Base-by-base conservation (phyloP, 1,140 invertebrate species). In the Acromyrmex echinatior region DNA sequence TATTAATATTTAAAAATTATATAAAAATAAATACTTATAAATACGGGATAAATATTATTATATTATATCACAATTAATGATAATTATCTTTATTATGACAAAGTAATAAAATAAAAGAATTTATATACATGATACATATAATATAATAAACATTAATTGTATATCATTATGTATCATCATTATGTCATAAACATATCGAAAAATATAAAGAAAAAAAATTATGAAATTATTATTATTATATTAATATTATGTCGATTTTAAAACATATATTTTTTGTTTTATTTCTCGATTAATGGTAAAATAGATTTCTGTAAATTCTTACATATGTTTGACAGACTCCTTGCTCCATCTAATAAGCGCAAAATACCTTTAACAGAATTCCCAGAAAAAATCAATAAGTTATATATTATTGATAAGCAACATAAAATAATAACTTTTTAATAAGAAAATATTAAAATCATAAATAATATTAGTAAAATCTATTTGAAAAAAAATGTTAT, bases 321-420 rank as follows among this genome's bases (percentile, higher is more conserved):
- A 18, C 5, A 18, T 18, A 31, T 65, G 16, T 65, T 77, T 87
- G 0, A 70, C 10, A 2, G 31, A 56, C 49, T 70, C 10, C 39
- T 80, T 25, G 21, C 89, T 63, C 89, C 89, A 90, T 87, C 88
- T 90, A 51, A n/a, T 78, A 0, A 35, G 2, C 2, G 4, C 3
- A 7, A 25, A 58, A 58, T 56, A 56, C 35, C 49, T 79, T 31
- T 7, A 66, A 18, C 45, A 58, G 4, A 53, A 1, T 3, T 60
- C 0, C 6, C 16, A 65, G 6, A 2, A 71, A 62, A 87, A 90
- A 90, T 90, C 87, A 3, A 86, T 77, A 16, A 12, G 0, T 28
- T 45, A n/a, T 16, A n/a, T 16, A 21, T 45, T 1, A 16, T 9
- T 14, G 68, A 80, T 80, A 88, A 58, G n/a, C 18, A 1, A 65